Conservation (phyloP, 2,888 invertebrate genomes). For the Oxyteleia sp. region DNA sequence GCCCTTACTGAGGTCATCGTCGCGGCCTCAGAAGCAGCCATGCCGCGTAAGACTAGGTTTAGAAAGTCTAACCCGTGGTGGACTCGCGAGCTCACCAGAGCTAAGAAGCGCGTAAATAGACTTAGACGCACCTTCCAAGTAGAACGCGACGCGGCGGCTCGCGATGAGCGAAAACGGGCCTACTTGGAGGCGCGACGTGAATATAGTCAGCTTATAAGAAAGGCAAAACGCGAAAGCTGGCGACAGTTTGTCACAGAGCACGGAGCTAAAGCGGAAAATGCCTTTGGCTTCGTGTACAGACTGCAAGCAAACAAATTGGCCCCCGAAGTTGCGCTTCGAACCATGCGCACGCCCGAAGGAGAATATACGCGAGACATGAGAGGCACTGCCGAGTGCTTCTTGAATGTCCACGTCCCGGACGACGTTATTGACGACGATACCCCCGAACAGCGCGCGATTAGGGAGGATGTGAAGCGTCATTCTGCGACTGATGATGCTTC, state of each 20-base stretch:
- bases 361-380: constrained; percentile 29
- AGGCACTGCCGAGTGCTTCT: constrained; percentile 46
- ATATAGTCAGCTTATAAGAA: constrained; percentile 4
- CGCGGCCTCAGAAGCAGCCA: constrained; percentile 45
- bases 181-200: background rate
- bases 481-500: constrained; percentile 32
- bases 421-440: constrained; percentile 5
- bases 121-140: constrained; percentile 30
- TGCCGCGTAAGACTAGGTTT: constrained; percentile 47
- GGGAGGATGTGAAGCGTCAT: constrained; percentile 20
- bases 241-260: constrained; percentile 59
- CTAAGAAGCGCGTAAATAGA: constrained; percentile 23
- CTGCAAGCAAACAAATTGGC: constrained; percentile 55
- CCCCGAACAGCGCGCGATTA: constrained; percentile 30
- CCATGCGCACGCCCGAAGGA: constrained; percentile 1
- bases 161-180: background rate
- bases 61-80: constrained; percentile 74
- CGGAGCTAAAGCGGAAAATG: constrained; percentile 45
- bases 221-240: constrained; percentile 34
- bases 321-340: constrained; percentile 23
- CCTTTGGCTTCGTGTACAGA: constrained; percentile 72
- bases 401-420: constrained; percentile 63
- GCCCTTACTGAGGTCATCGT: constrained; percentile 47
- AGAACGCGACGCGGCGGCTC: background rate
- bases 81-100: constrained; percentile 46